A percentile compares a stretch with the other conserved stretches of the same genome.
These are phyloP conservation scores for Calyptommatus sinebrachiatus DNA, from an alignment of 2,113 vertebrate species.

Conservation along the genomic window DNA sequence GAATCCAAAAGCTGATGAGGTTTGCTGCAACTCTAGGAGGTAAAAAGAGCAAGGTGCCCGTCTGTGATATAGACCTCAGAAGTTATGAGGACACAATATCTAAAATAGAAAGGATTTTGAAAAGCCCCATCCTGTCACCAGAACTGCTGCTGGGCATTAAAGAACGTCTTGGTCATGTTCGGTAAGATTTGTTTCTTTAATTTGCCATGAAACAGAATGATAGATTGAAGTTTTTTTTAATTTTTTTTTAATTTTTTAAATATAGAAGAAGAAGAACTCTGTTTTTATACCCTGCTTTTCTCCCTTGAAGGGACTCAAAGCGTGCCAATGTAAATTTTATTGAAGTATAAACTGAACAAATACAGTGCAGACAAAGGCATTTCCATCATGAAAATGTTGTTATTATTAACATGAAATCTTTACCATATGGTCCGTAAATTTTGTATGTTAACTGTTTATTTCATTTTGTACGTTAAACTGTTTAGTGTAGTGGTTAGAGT, in stretches of 20 bases:
- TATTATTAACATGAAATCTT: no score
- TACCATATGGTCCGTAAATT: no score
- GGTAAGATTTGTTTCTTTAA: slow-evolving; percentile 59
- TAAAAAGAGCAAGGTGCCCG: slow-evolving; percentile 51
- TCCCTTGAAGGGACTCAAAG: no score
- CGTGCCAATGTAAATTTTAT: no score
- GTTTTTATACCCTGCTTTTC: no score
- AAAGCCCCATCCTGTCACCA: slow-evolving; percentile 55
- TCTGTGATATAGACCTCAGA: slow-evolving; percentile 55
- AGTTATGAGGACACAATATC: slow-evolving; percentile 68
- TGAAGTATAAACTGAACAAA: no score
- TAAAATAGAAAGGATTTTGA: slow-evolving; percentile 66
- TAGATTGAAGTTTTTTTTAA: background rate
- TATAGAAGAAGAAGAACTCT: no score
- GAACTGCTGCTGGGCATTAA: slow-evolving; percentile 63
- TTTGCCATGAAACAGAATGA: background rate
- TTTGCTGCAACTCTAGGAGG: slow-evolving; percentile 60
- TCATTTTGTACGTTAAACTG: no score
- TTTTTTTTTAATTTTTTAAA: background rate
- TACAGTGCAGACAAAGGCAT: no score
- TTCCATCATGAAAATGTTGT: no score
- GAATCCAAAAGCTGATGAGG: slow-evolving; percentile 67
- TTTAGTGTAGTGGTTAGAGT: no score
- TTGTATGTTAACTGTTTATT: no score
- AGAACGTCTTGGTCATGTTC: slow-evolving; percentile 63